Base-by-base conservation (phyloP, 30 jellyfish, hydroid and myxozoan species). In the Cassiopea xamachana region DNA sequence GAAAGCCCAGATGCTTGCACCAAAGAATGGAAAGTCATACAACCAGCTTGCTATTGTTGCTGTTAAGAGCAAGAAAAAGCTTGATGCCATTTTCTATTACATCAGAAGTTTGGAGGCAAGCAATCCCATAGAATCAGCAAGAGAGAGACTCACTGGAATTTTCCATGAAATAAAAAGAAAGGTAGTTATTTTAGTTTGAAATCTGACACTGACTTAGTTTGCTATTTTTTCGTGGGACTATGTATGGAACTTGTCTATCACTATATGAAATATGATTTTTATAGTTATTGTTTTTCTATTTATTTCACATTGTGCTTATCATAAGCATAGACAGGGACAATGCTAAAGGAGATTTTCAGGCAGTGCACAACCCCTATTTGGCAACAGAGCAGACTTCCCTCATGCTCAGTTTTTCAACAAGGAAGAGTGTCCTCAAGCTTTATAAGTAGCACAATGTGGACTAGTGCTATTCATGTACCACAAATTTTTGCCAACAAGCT, bases 11-110 rank as follows among this genome's bases (percentile, higher is more conserved):
- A 55, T 73, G n/a, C 92, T 95, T 13, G 99, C 97, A 8, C 99
- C 99, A 27, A 95, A 91, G 87, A 95, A 95, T 91, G 99, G 99
- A 13, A 95, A 95, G 77, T 91, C 98, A 4, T 95, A 95, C 88
- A 95, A 95, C 79, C 99, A 95, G 67, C 93, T 95, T 48, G 99
- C 97, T 19, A 94, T 95, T 1, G 97, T 95, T 61, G 97, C 99
- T 70, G 99, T 95, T 1, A 80, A 87, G 45, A 75, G 95, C 85
- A 95, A 87, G 85, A 92, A 68, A 73, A 95, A 95, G 90, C 97
- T 95, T 48, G 99, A 95, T 88, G 99, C 99, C 1, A 82, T 95
- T n/a, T 95, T 91, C 62, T 95, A 91, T 79, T 95, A 95, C 69
- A 74, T 87, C 51, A 79, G 99, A 73, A 95, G 99, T 82, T 75